Percentiles rank a stretch among this genome's conserved stretches.
phyloP scores from a whole-genome alignment of 2,113 vertebrate genomes.

The Rafetus swinhoei region DNA sequence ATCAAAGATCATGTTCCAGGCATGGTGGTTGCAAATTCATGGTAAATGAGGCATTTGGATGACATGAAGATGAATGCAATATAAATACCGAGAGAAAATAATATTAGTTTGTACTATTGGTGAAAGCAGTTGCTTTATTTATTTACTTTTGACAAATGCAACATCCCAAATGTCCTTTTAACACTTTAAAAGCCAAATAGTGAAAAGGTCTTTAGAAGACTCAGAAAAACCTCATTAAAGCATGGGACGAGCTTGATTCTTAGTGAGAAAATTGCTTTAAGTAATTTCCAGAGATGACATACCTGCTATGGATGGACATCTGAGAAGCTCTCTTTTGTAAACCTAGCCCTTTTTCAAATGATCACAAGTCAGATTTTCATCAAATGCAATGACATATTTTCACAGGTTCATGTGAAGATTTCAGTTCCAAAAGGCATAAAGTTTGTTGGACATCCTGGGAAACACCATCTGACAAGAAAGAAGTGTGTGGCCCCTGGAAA shows the following conservation, averaged over 20 bases:
- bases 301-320: neutral
- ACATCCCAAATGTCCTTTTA: neutral
- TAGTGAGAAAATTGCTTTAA: neutral
- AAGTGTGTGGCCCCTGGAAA: conserved; percentile 88
- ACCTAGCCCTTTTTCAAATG: neutral
- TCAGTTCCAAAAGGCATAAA: conserved; percentile 90
- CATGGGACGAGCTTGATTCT: neutral
- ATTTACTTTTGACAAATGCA: neutral
- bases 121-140: fast-evolving
- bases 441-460: conserved; percentile 92
- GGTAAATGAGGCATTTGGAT: fast-evolving
- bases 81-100: neutral
- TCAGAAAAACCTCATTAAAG: neutral
- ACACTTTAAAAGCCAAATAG: neutral
- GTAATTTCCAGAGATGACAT: neutral
- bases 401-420: conserved; percentile 90
- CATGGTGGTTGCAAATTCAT: fast-evolving
- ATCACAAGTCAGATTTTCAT: neutral
- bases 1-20: fast-evolving
- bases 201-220: neutral
- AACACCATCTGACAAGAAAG: conserved; percentile 90
- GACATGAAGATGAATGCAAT: fast-evolving
- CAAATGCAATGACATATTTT: neutral
- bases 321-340: neutral
- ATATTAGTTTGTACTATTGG: fast-evolving